These are phyloP conservation scores for Lasiurus cinereus DNA, from an alignment of 2,113 vertebrate species.

Conservation along the genomic window DNA sequence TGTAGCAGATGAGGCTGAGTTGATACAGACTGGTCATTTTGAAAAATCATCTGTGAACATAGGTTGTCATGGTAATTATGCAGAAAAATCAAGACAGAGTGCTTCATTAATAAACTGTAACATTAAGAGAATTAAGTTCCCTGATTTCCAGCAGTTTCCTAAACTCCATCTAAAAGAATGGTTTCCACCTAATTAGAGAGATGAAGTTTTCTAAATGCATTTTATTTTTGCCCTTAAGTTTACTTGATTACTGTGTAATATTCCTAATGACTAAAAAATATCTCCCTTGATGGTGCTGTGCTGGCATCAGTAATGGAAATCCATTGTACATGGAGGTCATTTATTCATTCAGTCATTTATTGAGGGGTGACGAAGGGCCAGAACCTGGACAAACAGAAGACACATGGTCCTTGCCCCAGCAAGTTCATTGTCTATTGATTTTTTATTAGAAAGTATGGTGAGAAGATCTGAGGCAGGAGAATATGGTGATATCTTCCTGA, in stretches of 20 bases:
- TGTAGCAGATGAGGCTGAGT: background rate
- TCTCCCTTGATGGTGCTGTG: background rate
- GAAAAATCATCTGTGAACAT: background rate
- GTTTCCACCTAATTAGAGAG: background rate
- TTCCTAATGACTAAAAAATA: background rate
- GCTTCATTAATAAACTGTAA: slow-evolving; percentile 9
- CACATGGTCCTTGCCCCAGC: background rate
- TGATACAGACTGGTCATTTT: background rate
- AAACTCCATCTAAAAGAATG: background rate
- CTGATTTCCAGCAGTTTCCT: slow-evolving; percentile 12
- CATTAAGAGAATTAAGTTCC: slow-evolving; percentile 3
- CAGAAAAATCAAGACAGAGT: slow-evolving; percentile 32
- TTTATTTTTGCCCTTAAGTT: slow-evolving; percentile 43
- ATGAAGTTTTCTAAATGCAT: slow-evolving; percentile 26
- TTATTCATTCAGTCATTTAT: background rate
- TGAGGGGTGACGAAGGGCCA: background rate
- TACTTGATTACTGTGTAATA: background rate
- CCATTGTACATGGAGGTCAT: background rate
- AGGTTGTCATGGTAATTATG: background rate
- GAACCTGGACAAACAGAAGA: background rate
- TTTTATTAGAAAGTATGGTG: background rate
- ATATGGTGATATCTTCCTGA: background rate
- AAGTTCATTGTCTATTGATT: background rate
- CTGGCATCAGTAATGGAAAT: background rate
- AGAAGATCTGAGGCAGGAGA: background rate